Evolutionary conservation across 1,140 invertebrate genomes (phyloP).

Genomic region (Atta colombica): DNA sequence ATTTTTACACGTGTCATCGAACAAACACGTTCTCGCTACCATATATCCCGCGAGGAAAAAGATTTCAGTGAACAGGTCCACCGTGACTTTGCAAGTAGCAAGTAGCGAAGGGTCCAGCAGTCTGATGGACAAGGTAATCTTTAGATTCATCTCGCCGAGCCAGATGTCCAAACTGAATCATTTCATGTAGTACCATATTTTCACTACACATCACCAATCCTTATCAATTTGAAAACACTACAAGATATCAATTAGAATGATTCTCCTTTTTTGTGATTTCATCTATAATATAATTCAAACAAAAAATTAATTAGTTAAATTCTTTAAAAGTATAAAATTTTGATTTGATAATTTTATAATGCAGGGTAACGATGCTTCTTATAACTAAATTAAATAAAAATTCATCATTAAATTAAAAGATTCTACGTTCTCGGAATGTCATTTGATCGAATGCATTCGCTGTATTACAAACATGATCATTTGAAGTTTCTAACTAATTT

Average conservation of each 20-base stretch:
- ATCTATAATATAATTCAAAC: not conserved
- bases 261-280: not conserved
- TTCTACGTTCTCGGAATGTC: not conserved
- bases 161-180: constrained; percentile 70
- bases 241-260: constrained; percentile 2
- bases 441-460: not conserved
- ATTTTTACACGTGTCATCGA: constrained; percentile 61
- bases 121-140: constrained; percentile 64
- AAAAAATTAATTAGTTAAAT: not conserved
- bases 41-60: constrained; percentile 38
- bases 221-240: not conserved
- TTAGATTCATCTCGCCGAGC: constrained; percentile 63
- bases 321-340: not conserved
- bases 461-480: not conserved
- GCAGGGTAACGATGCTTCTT: not conserved
- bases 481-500: constrained; percentile 50
- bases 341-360: not conserved
- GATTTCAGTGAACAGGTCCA: constrained; percentile 71
- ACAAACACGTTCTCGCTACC: constrained; percentile 43
- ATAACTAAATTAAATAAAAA: not conserved
- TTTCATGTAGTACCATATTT: constrained; percentile 22
- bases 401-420: not conserved
- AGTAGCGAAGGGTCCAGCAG: constrained; percentile 49
- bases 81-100: constrained; percentile 69
- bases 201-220: constrained; percentile 48